A percentile compares a stretch with the other conserved stretches of the same genome.
Conservation (phyloP, 1,140 invertebrate species). For the Carcinoscorpius rotundicauda region DNA sequence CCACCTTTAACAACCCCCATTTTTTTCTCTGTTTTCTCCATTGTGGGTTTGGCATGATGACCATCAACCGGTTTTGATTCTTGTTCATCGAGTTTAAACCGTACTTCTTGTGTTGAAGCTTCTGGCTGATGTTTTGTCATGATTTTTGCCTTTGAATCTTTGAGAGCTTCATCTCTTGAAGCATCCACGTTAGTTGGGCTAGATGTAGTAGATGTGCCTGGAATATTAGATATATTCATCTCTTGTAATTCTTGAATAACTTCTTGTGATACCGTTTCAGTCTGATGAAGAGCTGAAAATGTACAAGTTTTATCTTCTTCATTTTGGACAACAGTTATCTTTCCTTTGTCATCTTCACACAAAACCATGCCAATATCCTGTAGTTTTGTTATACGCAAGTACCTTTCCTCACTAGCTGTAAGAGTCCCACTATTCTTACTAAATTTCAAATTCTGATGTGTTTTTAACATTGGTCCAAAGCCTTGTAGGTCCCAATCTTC, state of each 20-base stretch:
- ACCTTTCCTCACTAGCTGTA: slow-evolving; percentile 10
- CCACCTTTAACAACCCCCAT: background rate
- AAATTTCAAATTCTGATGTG: slow-evolving; percentile 9
- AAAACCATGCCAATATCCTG: slow-evolving; percentile 12
- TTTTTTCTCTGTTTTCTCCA: background rate
- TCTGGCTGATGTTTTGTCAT: background rate
- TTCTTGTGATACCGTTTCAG: slow-evolving; percentile 14
- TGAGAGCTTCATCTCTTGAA: background rate
- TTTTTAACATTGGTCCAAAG: slow-evolving; percentile 54
- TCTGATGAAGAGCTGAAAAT: slow-evolving; percentile 15
- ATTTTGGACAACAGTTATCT: slow-evolving; percentile 4
- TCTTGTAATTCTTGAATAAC: slow-evolving; percentile 18
- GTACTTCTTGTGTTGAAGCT: slow-evolving; percentile 11
- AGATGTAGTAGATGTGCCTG: background rate
- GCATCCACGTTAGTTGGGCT: too few relatives aligned
- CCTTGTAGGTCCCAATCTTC: slow-evolving; percentile 67
- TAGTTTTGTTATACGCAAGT: slow-evolving; percentile 8
- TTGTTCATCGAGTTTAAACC: slow-evolving; percentile 17
- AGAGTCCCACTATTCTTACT: slow-evolving; percentile 8
- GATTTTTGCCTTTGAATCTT: background rate
- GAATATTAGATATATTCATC: slow-evolving; percentile 9
- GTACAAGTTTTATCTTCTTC: slow-evolving; percentile 1
- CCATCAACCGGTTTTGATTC: background rate
- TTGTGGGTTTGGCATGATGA: background rate
- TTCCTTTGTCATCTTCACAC: slow-evolving; percentile 7